These are phyloP conservation scores for Camponotus pennsylvanicus DNA, from an alignment of 1,140 invertebrate genomes.

Conservation along the genomic window DNA sequence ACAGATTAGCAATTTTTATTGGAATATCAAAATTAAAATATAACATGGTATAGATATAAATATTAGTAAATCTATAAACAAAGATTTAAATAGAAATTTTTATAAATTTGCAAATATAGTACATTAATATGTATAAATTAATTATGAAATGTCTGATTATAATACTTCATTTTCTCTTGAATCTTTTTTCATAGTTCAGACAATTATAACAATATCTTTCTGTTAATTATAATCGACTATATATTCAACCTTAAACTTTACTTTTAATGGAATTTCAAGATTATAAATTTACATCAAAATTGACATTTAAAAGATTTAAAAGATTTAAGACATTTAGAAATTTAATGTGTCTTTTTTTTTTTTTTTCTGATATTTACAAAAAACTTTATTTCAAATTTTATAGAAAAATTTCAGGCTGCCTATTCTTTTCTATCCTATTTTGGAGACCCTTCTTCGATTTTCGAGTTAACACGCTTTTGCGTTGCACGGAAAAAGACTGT, in stretches of 20 bases:
- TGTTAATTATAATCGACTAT: neutral
- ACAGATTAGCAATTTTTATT: neutral
- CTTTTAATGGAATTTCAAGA: neutral
- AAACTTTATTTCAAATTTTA: neutral
- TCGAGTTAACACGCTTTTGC: neutral
- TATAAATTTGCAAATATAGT: neutral
- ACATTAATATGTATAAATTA: neutral
- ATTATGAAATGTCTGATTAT: neutral
- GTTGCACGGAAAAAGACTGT: neutral
- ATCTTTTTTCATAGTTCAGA: neutral
- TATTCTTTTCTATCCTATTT: neutral
- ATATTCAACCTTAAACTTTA: neutral
- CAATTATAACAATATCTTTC: neutral
- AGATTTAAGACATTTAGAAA: neutral
- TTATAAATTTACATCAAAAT: neutral
- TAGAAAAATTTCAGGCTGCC: neutral
- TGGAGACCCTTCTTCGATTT: neutral
- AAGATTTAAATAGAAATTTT: too few relatives aligned
- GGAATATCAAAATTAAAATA: neutral
- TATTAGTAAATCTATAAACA: constrained; percentile 5
- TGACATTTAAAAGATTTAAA: constrained; percentile 13
- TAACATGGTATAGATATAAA: neutral
- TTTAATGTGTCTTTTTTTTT: neutral
- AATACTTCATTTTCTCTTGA: neutral
- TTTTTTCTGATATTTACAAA: neutral